Conservation (phyloP, 1,140 invertebrate genomes). For the Drosophila tani region DNA sequence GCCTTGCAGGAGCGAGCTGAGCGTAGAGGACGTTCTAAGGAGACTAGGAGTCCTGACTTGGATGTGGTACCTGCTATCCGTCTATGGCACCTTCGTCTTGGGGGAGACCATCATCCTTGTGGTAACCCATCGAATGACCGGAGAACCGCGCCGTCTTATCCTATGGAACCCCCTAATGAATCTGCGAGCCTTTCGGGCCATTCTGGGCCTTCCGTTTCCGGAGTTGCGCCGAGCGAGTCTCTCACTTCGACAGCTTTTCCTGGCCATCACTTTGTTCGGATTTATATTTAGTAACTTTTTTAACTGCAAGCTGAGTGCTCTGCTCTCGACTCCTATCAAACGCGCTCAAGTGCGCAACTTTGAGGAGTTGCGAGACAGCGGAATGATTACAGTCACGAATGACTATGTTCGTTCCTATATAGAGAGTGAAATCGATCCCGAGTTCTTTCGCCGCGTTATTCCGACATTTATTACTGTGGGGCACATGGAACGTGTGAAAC, state of each 20-base stretch:
- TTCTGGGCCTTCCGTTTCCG: constrained; percentile 38
- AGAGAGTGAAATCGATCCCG: background rate
- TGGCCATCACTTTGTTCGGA: constrained; percentile 45
- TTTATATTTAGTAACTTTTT: constrained; percentile 38
- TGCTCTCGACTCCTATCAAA: constrained; percentile 25
- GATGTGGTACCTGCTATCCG: constrained; percentile 2
- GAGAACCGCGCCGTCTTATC: background rate
- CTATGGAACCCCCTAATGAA: constrained; percentile 24
- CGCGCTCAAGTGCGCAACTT: constrained; percentile 16
- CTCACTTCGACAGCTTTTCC: constrained; percentile 33
- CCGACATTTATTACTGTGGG: background rate
- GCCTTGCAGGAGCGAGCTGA: constrained; percentile 29
- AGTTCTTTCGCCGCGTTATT: background rate
- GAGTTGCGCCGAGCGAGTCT: background rate
- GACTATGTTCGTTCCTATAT: background rate
- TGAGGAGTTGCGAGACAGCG: constrained; percentile 35
- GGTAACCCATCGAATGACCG: background rate
- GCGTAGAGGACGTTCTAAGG: constrained; percentile 20
- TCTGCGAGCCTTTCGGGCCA: constrained; percentile 30
- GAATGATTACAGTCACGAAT: constrained; percentile 12
- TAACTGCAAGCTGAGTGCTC: constrained; percentile 40
- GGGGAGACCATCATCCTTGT: constrained; percentile 28
- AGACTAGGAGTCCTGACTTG: background rate
- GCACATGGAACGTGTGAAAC: too few species aligned
- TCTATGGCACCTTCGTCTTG: constrained; percentile 27